phyloP scores from a whole-genome alignment of 92 coral and sea anemone genomes.

The Porites lobata region DNA sequence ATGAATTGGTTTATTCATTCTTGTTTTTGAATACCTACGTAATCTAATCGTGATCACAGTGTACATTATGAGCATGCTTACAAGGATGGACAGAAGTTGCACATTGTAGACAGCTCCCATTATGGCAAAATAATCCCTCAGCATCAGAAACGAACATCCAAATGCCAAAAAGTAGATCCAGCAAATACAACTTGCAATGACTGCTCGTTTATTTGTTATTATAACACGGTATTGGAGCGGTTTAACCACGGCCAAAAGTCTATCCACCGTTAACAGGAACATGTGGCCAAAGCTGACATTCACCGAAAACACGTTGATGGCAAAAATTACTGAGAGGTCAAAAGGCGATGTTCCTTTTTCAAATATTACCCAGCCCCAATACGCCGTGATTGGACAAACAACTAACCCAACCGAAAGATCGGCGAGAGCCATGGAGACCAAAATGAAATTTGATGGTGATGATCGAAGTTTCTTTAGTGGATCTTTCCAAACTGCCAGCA shows the following conservation, averaged over 20 bases:
- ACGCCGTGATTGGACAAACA: constrained; percentile 24
- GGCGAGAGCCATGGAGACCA: constrained; percentile 34
- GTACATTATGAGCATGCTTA: constrained; percentile 21
- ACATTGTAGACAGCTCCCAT: constrained; percentile 38
- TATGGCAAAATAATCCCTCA: constrained; percentile 13
- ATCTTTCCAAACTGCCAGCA: constrained; percentile 39
- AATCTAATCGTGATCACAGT: background rate
- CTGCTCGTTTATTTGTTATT: constrained; percentile 16
- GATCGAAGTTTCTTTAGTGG: constrained; percentile 44
- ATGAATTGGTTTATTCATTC: background rate
- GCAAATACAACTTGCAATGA: constrained; percentile 9
- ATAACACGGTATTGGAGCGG: constrained; percentile 20
- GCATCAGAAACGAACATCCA: constrained; percentile 5
- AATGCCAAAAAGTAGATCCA: constrained; percentile 30
- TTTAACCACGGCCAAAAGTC: constrained; percentile 18
- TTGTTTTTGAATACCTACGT: constrained; percentile 22
- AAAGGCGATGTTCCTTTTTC: background rate
- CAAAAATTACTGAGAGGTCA: constrained; percentile 24
- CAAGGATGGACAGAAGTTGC: constrained; percentile 12
- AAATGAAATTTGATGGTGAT: constrained; percentile 31
- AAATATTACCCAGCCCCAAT: constrained; percentile 26
- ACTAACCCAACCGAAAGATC: constrained; percentile 32
- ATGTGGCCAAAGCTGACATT: constrained; percentile 37
- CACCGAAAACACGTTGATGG: constrained; percentile 18
- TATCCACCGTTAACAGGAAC: constrained; percentile 29